Conservation (phyloP, 2,113 vertebrate genomes). For the Hiodon alosoides region DNA sequence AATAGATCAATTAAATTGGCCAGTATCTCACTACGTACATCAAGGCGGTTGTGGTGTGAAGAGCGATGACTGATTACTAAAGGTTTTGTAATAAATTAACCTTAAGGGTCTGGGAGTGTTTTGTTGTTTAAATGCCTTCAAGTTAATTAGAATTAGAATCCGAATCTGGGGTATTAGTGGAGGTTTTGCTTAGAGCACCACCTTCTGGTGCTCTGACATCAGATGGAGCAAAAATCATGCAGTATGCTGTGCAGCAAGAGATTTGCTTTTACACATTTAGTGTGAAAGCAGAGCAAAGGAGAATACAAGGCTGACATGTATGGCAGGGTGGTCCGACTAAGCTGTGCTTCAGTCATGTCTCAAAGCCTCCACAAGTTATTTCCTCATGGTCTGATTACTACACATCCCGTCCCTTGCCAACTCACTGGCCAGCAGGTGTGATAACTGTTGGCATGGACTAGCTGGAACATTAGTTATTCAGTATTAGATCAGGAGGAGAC, state of each 20-base stretch:
- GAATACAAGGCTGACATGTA: neutral
- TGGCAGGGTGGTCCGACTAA: neutral
- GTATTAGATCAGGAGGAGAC: neutral
- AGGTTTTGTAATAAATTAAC: too few relatives aligned
- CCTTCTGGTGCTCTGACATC: slow-evolving; percentile 40
- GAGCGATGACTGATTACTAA: too few relatives aligned
- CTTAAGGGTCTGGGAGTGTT: too few relatives aligned
- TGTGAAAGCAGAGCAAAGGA: neutral
- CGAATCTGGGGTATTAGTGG: slow-evolving; percentile 21
- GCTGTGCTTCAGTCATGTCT: slow-evolving; percentile 48
- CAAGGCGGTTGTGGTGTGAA: too few relatives aligned
- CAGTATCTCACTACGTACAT: too few relatives aligned
- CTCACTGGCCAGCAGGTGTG: slow-evolving; percentile 54
- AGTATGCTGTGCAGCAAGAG: neutral
- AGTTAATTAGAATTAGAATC: neutral
- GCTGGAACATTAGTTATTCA: too few relatives aligned
- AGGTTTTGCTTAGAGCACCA: slow-evolving; percentile 44
- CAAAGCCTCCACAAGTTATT: slow-evolving; percentile 41
- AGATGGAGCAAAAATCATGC: neutral
- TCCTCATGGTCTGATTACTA: slow-evolving; percentile 56
- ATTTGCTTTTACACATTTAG: neutral
- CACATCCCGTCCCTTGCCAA: slow-evolving; percentile 57
- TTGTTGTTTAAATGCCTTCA: too few relatives aligned
- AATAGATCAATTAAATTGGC: too few relatives aligned
- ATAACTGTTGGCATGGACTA: slow-evolving; percentile 38